A percentile compares a stretch with the other conserved stretches of the same genome.
Evolutionary conservation across 2,797 vertebrate species (phyloP).

Genomic region (Halcyon smyrnensis): DNA sequence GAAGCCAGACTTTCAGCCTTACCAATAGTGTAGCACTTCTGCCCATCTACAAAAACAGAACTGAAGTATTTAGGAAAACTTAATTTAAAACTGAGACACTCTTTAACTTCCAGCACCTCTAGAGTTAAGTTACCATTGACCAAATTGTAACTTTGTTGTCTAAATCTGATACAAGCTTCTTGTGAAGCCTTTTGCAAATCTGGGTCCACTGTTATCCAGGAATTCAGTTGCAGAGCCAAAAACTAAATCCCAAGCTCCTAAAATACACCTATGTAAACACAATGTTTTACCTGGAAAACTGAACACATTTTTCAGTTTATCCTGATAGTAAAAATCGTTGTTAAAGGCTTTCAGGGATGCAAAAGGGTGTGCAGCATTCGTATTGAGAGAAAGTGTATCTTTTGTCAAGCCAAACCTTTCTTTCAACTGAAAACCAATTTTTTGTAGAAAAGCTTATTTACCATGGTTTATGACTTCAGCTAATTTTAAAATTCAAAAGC

Average conservation of each 20-base stretch:
- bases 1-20: not conserved
- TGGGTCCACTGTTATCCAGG: not conserved
- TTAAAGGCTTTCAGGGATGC: not conserved
- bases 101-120: not conserved
- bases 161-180: not conserved
- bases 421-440: not conserved
- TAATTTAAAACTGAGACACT: not conserved
- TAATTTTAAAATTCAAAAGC: not conserved
- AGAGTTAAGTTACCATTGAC: not conserved
- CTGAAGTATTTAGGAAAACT: not conserved
- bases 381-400: not conserved
- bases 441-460: not conserved
- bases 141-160: not conserved
- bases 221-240: constrained; percentile 9
- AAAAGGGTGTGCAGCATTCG: not conserved
- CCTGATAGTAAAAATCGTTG: not conserved
- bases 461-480: not conserved
- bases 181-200: not conserved
- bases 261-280: not conserved
- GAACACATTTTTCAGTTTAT: constrained; percentile 21
- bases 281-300: constrained; percentile 19
- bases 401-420: not conserved
- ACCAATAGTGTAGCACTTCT: not conserved
- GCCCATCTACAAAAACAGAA: not conserved
- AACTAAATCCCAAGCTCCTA: not conserved